Conservation (phyloP, 2,113 vertebrate genomes). For the Lanius ludovicianus region DNA sequence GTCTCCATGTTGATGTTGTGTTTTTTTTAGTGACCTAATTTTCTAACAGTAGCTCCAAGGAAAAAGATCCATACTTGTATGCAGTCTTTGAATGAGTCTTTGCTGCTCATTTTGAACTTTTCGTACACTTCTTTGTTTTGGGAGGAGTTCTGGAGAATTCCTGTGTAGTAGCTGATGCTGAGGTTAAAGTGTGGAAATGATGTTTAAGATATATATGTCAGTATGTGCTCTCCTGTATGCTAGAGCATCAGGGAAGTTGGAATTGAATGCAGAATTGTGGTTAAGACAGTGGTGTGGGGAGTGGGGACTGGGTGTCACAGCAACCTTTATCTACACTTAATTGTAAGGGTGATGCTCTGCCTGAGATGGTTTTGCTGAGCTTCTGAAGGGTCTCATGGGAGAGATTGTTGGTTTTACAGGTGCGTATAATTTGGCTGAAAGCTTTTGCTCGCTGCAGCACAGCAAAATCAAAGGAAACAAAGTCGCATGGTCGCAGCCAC, state of each 20-base stretch:
- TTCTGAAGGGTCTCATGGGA: not conserved
- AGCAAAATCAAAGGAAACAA: not conserved
- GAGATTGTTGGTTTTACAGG: not conserved
- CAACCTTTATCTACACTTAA: not conserved
- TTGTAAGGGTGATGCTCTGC: not conserved
- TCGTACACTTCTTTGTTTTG: not conserved
- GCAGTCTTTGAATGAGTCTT: not conserved
- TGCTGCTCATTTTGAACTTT: not conserved
- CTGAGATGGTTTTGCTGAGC: not conserved
- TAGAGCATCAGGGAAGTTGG: not conserved
- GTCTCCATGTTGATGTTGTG: not conserved
- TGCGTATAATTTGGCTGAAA: not conserved
- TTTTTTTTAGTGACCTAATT: not conserved
- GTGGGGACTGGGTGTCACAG: not conserved
- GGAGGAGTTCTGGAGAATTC: not conserved
- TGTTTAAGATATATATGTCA: not conserved
- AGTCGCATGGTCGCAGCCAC: not conserved
- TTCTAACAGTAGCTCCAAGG: not conserved
- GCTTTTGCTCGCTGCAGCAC: not conserved
- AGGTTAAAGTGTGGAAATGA: not conserved
- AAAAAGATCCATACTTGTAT: fast-evolving
- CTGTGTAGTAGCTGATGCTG: not conserved
- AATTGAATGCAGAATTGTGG: not conserved
- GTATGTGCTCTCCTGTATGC: not conserved
- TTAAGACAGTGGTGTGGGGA: not conserved